Conservation (phyloP, 2,888 invertebrate genomes). For the Sminthurinus aureus region DNA sequence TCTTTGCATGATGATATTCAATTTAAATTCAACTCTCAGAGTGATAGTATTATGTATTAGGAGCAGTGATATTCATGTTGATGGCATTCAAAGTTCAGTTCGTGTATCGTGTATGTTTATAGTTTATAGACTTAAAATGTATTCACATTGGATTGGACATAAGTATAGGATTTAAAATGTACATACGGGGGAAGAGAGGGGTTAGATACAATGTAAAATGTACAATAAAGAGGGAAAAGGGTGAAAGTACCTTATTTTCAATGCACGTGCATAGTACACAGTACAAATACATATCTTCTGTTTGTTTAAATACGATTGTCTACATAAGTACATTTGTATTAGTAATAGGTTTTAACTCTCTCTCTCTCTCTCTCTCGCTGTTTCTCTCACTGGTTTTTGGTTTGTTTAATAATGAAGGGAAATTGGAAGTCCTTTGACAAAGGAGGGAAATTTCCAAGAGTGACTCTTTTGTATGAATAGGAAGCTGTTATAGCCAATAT, state of each 20-base stretch:
- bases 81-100: neutral
- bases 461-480: conserved; percentile 24
- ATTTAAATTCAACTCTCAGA: neutral
- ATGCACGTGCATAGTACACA: neutral
- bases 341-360: neutral
- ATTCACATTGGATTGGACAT: no score
- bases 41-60: no score
- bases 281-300: neutral
- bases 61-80: neutral
- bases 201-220: no score
- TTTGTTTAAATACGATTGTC: no score
- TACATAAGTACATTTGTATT: neutral
- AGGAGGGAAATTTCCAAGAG: neutral
- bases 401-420: neutral
- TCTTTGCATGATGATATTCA: neutral
- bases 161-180: no score
- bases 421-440: neutral
- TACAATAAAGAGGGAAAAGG: no score
- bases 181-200: no score
- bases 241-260: neutral
- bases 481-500: conserved; percentile 19
- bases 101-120: neutral
- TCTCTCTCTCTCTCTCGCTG: neutral
- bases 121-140: no score
- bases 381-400: neutral